Evolutionary conservation across 2,888 invertebrate genomes (phyloP).

Genomic region (Balanococcus diminutus): DNA sequence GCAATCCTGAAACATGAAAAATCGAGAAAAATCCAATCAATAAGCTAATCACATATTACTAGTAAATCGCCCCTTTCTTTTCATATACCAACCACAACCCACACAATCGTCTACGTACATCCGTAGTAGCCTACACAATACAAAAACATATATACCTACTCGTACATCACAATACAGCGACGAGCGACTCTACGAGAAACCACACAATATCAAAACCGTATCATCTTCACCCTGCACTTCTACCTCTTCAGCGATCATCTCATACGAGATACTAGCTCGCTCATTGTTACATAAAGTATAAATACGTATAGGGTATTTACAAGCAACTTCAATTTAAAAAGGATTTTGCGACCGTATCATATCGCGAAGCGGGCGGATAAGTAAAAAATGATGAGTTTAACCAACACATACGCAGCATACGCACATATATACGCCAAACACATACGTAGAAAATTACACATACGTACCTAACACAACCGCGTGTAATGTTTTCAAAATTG

Average conservation of each 20-base stretch:
- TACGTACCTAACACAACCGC: background rate
- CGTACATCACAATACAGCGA: background rate
- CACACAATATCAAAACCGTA: background rate
- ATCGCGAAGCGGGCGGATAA: constrained; percentile 7
- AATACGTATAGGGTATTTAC: constrained; percentile 18
- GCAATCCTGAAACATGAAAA: background rate
- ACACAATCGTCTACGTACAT: background rate
- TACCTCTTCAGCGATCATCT: background rate
- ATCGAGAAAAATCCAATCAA: background rate
- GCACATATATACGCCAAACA: background rate
- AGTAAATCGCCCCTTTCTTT: background rate
- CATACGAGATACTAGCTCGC: background rate
- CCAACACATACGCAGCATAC: background rate
- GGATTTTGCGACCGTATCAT: constrained; percentile 6
- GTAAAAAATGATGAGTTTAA: constrained; percentile 35
- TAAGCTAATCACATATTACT: background rate
- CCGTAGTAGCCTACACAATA: background rate
- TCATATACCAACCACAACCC: background rate
- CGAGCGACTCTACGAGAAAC: background rate
- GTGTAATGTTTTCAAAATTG: constrained; percentile 22
- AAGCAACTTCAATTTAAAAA: constrained; percentile 23
- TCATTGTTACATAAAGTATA: background rate
- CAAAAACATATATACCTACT: background rate
- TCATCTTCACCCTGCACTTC: background rate
- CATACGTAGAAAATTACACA: background rate